These are phyloP conservation scores for Lucilia cuprina DNA, from an alignment of 1,140 invertebrate genomes.

Conservation along the genomic window DNA sequence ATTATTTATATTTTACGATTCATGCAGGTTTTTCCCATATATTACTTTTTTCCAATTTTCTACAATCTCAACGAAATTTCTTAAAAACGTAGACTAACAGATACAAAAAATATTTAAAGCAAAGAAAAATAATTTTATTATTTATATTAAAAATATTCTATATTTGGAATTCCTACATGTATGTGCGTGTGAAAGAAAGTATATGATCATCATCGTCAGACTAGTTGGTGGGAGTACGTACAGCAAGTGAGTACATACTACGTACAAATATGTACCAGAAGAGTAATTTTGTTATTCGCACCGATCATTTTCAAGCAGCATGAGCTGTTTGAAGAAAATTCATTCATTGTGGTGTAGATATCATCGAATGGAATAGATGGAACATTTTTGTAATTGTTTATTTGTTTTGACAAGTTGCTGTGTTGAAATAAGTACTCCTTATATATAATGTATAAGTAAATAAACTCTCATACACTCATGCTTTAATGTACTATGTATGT, in stretches of 20 bases:
- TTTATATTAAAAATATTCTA: conserved; percentile 28
- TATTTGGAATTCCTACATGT: neutral
- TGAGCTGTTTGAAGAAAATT: conserved; percentile 2
- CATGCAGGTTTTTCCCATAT: conserved; percentile 31
- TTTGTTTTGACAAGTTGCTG: conserved; percentile 59
- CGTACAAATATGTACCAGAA: neutral
- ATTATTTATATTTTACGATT: conserved; percentile 50
- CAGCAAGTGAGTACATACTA: neutral
- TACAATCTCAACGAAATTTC: neutral
- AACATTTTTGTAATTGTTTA: conserved; percentile 48
- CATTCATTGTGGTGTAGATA: neutral
- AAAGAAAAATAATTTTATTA: neutral
- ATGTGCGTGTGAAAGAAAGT: conserved; percentile 7
- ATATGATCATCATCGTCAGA: neutral
- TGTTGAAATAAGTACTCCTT: conserved; percentile 38
- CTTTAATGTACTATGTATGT: neutral
- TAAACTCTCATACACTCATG: neutral
- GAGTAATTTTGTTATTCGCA: conserved; percentile 7
- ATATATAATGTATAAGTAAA: neutral
- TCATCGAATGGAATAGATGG: neutral
- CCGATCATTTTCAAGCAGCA: conserved; percentile 21
- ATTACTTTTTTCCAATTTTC: neutral
- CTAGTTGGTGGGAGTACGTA: neutral
- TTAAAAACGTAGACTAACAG: no score
- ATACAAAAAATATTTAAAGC: neutral